These are phyloP conservation scores for Camelus dromedarius DNA, from an alignment of 2,113 vertebrate species.

Conservation along the genomic window DNA sequence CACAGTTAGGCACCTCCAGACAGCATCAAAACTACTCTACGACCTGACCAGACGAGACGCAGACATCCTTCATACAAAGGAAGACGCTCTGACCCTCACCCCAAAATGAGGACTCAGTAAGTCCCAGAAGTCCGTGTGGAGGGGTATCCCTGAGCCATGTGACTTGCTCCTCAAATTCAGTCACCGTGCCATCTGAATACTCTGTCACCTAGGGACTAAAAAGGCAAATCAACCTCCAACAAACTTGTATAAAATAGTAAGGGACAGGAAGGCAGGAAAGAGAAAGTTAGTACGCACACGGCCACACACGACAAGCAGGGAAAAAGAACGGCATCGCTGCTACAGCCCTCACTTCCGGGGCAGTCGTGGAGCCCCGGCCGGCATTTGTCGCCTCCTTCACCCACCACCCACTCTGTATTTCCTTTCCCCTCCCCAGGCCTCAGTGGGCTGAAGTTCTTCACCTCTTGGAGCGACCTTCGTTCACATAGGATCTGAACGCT, in stretches of 20 bases:
- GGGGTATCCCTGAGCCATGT: too few relatives aligned
- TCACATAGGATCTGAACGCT: neutral
- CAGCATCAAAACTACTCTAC: neutral
- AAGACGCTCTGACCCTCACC: neutral
- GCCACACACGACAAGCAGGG: neutral
- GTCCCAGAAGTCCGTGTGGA: neutral
- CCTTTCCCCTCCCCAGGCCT: neutral
- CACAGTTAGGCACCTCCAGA: neutral
- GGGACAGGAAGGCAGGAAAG: neutral
- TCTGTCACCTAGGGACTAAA: neutral
- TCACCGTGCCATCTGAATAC: neutral
- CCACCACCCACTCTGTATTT: accelerated
- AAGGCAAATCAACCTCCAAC: neutral
- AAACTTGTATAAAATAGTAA: neutral
- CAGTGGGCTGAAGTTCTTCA: neutral
- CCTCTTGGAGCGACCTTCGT: neutral
- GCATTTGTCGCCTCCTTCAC: neutral
- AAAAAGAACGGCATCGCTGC: neutral
- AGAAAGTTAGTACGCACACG: neutral
- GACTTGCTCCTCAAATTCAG: neutral
- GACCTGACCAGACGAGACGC: neutral
- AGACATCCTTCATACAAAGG: neutral
- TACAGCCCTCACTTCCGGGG: neutral
- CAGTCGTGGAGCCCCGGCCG: neutral
- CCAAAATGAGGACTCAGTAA: neutral